phyloP scores from a whole-genome alignment of 2,113 vertebrate genomes.

The Megaleporinus macrocephalus region DNA sequence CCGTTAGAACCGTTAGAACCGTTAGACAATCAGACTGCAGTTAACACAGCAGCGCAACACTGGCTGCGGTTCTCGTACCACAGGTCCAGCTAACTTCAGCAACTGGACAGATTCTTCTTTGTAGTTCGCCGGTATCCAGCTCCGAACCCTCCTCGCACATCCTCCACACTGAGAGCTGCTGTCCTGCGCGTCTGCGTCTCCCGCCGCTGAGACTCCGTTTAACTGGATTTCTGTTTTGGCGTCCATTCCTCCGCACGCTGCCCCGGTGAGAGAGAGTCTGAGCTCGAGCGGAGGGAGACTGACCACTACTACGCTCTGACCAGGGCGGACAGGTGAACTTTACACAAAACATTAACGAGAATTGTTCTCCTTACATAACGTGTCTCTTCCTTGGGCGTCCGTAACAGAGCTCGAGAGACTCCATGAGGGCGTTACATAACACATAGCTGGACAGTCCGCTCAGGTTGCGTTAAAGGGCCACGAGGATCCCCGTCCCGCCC shows the following conservation, averaged over 20 bases:
- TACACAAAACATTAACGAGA: background rate
- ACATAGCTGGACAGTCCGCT: background rate
- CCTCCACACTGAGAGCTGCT: constrained; percentile 52
- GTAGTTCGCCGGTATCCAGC: constrained; percentile 61
- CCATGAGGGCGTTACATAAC: background rate
- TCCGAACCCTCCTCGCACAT: constrained; percentile 54
- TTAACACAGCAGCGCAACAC: background rate
- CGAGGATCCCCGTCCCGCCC: background rate
- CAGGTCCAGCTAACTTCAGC: constrained; percentile 69
- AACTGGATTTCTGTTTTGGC: background rate
- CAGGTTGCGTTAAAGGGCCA: constrained; percentile 41
- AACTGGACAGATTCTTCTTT: constrained; percentile 65
- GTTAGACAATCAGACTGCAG: too few species aligned
- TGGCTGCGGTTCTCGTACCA: constrained; percentile 62
- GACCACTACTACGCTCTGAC: too few species aligned
- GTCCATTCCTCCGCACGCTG: constrained; percentile 9
- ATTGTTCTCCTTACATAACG: background rate
- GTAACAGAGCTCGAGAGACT: background rate
- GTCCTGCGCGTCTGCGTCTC: constrained; percentile 10
- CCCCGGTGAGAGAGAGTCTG: too few species aligned
- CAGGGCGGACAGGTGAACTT: background rate
- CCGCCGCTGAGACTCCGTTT: constrained; percentile 31
- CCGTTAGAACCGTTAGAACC: too few species aligned
- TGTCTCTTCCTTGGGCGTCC: background rate
- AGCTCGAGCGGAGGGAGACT: too few species aligned